These are phyloP conservation scores for Enoplosus armatus DNA, from an alignment of 2,797 vertebrate species.

Conservation along the genomic window DNA sequence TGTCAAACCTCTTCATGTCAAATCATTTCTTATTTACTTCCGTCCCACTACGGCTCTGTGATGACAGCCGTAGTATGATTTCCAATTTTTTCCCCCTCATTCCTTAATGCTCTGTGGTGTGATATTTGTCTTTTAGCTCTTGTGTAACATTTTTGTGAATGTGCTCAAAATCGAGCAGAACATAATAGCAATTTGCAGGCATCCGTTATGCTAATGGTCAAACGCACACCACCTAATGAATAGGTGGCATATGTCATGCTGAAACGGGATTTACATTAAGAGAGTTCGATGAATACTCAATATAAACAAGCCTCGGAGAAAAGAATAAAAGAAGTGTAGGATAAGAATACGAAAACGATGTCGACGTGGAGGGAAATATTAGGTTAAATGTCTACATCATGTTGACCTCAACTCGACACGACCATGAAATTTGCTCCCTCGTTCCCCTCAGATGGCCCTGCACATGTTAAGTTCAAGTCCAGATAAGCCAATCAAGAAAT, in stretches of 20 bases:
- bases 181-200: not conserved
- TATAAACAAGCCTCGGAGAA: not conserved
- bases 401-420: not conserved
- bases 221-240: not conserved
- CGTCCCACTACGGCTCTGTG: no score
- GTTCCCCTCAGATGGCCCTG: not conserved
- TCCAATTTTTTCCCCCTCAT: not conserved
- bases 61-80: not conserved
- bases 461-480: conserved; percentile 22
- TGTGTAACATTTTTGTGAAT: not conserved
- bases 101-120: not conserved
- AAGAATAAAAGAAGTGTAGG: not conserved
- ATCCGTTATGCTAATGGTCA: not conserved
- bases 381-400: not conserved
- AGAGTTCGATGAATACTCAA: not conserved
- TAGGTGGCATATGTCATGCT: not conserved
- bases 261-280: not conserved
- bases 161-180: conserved; percentile 3
- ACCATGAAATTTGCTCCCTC: conserved; percentile 8
- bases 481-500: conserved; percentile 59
- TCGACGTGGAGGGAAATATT: no score
- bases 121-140: not conserved
- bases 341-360: not conserved
- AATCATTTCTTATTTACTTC: no score
- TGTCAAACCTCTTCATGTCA: no score